Base-by-base conservation (phyloP, 2,888 invertebrate genomes). In the Polyommatus icarus region DNA sequence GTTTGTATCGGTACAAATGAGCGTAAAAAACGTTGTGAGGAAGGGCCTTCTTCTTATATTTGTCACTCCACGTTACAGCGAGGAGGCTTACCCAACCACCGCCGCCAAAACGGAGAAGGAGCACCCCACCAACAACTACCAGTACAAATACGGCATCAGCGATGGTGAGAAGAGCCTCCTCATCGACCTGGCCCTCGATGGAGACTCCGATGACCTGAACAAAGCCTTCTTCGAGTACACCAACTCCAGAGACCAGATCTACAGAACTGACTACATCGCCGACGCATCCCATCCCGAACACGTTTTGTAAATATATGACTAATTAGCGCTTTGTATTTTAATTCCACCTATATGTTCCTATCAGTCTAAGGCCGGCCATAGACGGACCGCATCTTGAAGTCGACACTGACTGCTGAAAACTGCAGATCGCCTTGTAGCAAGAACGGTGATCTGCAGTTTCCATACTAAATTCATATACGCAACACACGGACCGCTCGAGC, bases 191-290 rank as follows among this genome's bases (percentile, higher is more conserved):
- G 83, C 87, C 77, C 83, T 91, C 32, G 87, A 15, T 0, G 67
- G 67, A 6, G 67, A 67, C 29, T 67, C 67, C 6, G 67, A 67
- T 29, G 67, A 67, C 20, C 67, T 67, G 24, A 67, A 67, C 67
- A 92, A 89, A 80, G 93, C 93, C 82, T 93, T 92, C 87, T 93
- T 84, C 81, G 90, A 93, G 80, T 93, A 85, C 81, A 86, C 89
- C 2, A 92, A 84, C 20, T 90, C 90, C n/a, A 90, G 93, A 76
- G 92, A 92, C 76, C 80, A 91, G 77, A 88, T 89, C 72, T 93
- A 93, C 88, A 90, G 93, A 80, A 93, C 93, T 3, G 93, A 93
- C 83, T 93, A 93, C 84, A 90, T 88, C 59, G 93, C 93, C 54
- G 93, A 93, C 57, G 92, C 12, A 18, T 50, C 75, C 0, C 50